phyloP scores from a whole-genome alignment of 2,888 invertebrate species.

The Deroplatys truncata region DNA sequence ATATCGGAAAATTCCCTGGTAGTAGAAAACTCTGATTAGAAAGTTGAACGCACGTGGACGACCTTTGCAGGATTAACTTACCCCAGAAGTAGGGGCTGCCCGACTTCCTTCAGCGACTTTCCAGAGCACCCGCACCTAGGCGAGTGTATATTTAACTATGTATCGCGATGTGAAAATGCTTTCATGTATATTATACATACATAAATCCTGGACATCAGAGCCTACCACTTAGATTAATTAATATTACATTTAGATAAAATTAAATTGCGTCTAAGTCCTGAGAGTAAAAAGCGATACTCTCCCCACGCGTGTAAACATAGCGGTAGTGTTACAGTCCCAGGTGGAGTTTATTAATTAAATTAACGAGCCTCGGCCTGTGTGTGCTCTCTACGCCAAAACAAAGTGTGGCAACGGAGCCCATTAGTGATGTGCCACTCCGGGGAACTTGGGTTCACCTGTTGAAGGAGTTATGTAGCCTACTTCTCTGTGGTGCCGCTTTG shows the following conservation, averaged over 20 bases:
- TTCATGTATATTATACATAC: not conserved
- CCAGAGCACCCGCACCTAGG: not conserved
- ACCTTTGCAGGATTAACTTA: not conserved
- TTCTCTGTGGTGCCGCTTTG: not conserved
- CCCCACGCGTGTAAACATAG: not conserved
- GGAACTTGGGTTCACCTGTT: not conserved
- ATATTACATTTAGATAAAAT: conserved; percentile 4
- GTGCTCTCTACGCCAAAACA: not conserved
- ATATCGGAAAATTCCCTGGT: not conserved
- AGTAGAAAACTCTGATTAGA: not conserved
- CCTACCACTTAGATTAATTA: conserved; percentile 6
- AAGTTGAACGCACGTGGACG: not conserved
- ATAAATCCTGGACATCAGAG: not conserved
- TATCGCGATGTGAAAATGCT: not conserved
- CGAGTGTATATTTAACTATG: no score
- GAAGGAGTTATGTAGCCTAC: not conserved
- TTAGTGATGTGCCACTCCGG: no score
- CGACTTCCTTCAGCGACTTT: not conserved
- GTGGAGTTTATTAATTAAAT: conserved; percentile 1
- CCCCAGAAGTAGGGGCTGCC: not conserved
- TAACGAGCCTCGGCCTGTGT: not conserved
- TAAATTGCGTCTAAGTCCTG: not conserved
- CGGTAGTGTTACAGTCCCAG: not conserved
- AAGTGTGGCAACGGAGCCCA: no score
- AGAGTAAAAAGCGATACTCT: not conserved